Evolutionary conservation across 2,797 vertebrate genomes (phyloP).

Genomic region (Sebastes taczanowskii): DNA sequence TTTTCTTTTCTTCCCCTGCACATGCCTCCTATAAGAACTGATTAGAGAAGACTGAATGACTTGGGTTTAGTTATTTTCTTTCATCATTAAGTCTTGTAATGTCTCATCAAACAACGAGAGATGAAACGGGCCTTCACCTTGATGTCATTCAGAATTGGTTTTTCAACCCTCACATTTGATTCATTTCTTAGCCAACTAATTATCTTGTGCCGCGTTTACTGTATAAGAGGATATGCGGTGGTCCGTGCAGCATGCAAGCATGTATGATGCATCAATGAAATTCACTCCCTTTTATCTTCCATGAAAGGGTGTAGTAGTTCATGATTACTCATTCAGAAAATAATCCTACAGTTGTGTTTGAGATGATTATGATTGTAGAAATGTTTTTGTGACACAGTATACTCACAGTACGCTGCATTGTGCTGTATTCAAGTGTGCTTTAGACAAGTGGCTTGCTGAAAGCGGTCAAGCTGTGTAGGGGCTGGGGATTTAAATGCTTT

Average conservation of each 20-base stretch:
- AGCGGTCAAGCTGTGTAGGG: slow-evolving; percentile 38
- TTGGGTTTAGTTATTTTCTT: slow-evolving; percentile 38
- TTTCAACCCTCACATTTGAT: slow-evolving; percentile 33
- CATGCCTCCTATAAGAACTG: not conserved
- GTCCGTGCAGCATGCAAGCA: not conserved
- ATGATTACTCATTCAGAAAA: not conserved
- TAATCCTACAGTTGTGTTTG: not conserved
- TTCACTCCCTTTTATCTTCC: slow-evolving; percentile 3
- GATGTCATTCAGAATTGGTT: slow-evolving; percentile 25
- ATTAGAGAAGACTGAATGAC: slow-evolving; percentile 43
- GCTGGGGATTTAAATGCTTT: slow-evolving; percentile 45
- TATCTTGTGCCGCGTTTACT: slow-evolving; percentile 5
- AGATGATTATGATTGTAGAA: not conserved
- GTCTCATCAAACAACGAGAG: slow-evolving; percentile 41
- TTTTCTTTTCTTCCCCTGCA: not conserved
- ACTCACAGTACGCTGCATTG: not conserved
- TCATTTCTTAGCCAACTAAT: slow-evolving; percentile 28
- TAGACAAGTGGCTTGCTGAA: slow-evolving; percentile 44
- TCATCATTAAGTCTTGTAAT: slow-evolving; percentile 48
- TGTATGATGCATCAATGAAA: slow-evolving; percentile 25
- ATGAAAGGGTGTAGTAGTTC: not conserved
- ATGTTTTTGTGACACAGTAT: slow-evolving; percentile 1
- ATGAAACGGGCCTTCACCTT: slow-evolving; percentile 40
- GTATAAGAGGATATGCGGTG: not conserved
- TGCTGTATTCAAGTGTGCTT: slow-evolving; percentile 15